phyloP scores from a whole-genome alignment of 2,113 vertebrate species.

The Sinocyclocheilus anophthalmus region DNA sequence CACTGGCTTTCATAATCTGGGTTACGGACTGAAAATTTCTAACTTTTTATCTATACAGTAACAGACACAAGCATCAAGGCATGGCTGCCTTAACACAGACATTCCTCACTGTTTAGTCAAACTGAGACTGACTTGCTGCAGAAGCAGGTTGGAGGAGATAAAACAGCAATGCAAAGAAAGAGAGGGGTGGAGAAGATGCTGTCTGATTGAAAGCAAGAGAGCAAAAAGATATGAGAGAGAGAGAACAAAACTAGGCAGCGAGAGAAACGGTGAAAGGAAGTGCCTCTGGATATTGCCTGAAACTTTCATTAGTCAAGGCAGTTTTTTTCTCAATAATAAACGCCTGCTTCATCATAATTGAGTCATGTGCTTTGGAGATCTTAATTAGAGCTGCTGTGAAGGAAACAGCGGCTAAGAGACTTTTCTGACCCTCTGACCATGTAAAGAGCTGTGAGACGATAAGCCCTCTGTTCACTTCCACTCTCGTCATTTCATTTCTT shows the following conservation, averaged over 20 bases:
- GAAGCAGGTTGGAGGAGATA: constrained; percentile 30
- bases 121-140: constrained; percentile 25
- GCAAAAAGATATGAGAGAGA: background rate
- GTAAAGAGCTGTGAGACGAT: constrained; percentile 31
- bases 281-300: constrained; percentile 49
- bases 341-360: constrained; percentile 53
- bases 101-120: background rate
- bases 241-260: background rate
- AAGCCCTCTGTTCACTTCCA: constrained; percentile 36
- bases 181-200: constrained; percentile 20
- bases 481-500: constrained; percentile 47
- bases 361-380: constrained; percentile 62
- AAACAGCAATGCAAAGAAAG: constrained; percentile 36
- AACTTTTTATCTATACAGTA: constrained; percentile 33
- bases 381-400: constrained; percentile 64
- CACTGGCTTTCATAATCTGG: background rate
- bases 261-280: background rate
- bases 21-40: background rate
- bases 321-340: constrained; percentile 18
- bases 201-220: constrained; percentile 29
- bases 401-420: constrained; percentile 41
- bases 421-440: constrained; percentile 51
- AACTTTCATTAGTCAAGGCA: constrained; percentile 48
- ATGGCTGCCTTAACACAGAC: constrained; percentile 7
- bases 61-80: constrained; percentile 31